Evolutionary conservation across 2,113 vertebrate genomes (phyloP), one percentile per base, ranked within the genome.

Genomic region (Microtus pennsylvanicus): DNA sequence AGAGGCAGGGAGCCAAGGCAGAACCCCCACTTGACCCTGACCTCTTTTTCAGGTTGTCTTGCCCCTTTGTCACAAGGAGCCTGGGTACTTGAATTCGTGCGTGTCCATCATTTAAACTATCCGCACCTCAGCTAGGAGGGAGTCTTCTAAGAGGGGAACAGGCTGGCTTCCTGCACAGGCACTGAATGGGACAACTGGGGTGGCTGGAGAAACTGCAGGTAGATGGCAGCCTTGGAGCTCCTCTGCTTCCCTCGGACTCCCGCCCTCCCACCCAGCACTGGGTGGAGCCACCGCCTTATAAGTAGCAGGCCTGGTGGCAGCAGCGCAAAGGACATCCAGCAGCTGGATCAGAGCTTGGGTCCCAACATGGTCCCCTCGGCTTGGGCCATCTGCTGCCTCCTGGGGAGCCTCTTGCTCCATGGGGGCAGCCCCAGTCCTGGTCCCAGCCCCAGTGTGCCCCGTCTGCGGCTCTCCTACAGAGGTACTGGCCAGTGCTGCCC

Each of bases 401-500:
- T 97, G 81, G 97, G 97, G 69, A 78, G 45, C 26, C 90, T 98
- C 82, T 89, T 97, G 93, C 58, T 97, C 94, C 45, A 0, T 1
- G 21, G 88, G 82, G n/a, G 87, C 61, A 75, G 94, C 45, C 75
- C 85, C 70, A 72, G 96, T 87, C 50, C 77, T 89, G 90, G 90
- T 67, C 85, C 85, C 21, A 82, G 97, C 82, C 45, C 80, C 96
- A 96, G 90, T 30, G 45, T 96, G 92, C 98, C 98, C 92, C 98
- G 98, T 38, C 97, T 99, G 83, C 98, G 98, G 88, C 97, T 98
- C 97, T 94, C 98, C 95, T 98, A 98, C 93, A 89, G 91, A 98
- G 98, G 98, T 98, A 98, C 2, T n/a, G 80, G 70, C 63, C 8
- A 4, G 35, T 3, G 61, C 4, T 6, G 26, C 12, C 38, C 72